phyloP scores from a whole-genome alignment of 2,888 invertebrate genomes.

The Oligia fasciuncula region DNA sequence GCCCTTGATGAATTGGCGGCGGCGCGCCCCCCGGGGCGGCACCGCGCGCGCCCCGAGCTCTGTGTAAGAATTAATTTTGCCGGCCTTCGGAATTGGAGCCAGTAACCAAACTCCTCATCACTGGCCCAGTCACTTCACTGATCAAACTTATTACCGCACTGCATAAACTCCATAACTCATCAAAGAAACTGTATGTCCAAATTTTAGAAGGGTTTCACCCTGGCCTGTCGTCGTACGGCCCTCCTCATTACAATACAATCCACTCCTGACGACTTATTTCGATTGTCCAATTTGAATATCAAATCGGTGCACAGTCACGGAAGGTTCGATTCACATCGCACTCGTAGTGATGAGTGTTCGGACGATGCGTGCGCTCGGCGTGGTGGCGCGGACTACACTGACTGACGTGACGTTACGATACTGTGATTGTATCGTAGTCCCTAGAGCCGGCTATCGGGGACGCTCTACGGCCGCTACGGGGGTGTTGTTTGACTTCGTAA shows the following conservation, averaged over 20 bases:
- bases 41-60: constrained; percentile 84
- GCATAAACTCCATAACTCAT: constrained; percentile 75
- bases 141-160: constrained; percentile 72
- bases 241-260: constrained; percentile 81
- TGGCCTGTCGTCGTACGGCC: constrained; percentile 62
- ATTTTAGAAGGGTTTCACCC: constrained; percentile 60
- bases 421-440: constrained; percentile 64
- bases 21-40: constrained; percentile 86
- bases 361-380: constrained; percentile 75
- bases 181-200: constrained; percentile 63
- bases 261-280: constrained; percentile 77
- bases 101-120: constrained; percentile 76
- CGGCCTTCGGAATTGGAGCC: constrained; percentile 71
- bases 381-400: constrained; percentile 80
- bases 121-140: constrained; percentile 80
- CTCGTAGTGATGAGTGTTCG: constrained; percentile 61
- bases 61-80: constrained; percentile 88
- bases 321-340: constrained; percentile 72
- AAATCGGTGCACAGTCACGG: constrained; percentile 77
- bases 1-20: constrained; percentile 88
- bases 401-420: constrained; percentile 49
- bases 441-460: constrained; percentile 68
- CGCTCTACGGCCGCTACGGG: constrained; percentile 83
- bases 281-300: constrained; percentile 79
- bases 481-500: constrained; percentile 79